phyloP scores from a whole-genome alignment of 2,113 vertebrate species.

The Porphyrio hochstetteri region DNA sequence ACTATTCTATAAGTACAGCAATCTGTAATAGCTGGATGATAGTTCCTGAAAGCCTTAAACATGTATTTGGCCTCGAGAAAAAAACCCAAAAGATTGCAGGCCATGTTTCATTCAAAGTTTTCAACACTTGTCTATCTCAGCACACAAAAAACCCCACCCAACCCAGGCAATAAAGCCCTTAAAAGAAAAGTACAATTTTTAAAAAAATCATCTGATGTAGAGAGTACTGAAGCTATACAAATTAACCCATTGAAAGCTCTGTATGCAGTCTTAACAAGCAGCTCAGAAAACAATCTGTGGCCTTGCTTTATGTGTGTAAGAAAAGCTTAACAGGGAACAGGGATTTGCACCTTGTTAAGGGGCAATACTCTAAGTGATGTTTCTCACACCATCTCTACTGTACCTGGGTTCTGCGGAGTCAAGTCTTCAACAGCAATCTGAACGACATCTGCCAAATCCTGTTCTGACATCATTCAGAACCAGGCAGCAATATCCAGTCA shows the following conservation, averaged over 20 bases:
- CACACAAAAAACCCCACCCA: not conserved
- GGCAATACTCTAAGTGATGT: not conserved
- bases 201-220: not conserved
- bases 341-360: rapidly evolving
- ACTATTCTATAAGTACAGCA: not conserved
- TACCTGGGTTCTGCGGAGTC: slow-evolving; percentile 87
- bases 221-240: not conserved
- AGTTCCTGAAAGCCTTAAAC: not conserved
- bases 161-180: not conserved
- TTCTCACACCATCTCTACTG: not conserved
- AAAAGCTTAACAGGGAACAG: not conserved
- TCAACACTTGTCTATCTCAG: not conserved
- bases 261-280: not conserved
- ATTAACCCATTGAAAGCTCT: not conserved
- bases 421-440: slow-evolving; percentile 96
- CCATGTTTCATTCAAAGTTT: not conserved
- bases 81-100: not conserved
- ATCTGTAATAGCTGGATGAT: not conserved
- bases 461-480: slow-evolving; percentile 93
- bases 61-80: not conserved
- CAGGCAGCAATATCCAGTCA: not conserved
- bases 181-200: not conserved
- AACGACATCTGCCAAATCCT: slow-evolving; percentile 94
- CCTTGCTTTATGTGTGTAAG: not conserved
- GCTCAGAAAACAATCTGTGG: not conserved